Evolutionary conservation across 2,888 invertebrate genomes (phyloP).

Genomic region (Amphipoea oculea): DNA sequence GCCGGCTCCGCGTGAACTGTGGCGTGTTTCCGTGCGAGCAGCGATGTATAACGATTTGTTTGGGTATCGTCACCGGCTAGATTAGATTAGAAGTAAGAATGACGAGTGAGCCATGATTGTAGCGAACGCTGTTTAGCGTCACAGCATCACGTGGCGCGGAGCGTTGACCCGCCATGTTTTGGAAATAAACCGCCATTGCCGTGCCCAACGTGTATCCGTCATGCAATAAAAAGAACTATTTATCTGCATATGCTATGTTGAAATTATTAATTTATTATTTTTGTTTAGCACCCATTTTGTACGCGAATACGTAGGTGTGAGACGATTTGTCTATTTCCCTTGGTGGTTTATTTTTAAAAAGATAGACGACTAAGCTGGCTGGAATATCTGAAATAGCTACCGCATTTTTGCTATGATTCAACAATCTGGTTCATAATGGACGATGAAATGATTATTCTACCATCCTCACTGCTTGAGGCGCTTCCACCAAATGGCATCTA

Average conservation of each 20-base stretch:
- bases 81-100: constrained; percentile 78
- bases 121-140: constrained; percentile 77
- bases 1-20: constrained; percentile 20
- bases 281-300: constrained; percentile 73
- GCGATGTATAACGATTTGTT: constrained; percentile 71
- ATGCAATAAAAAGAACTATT: constrained; percentile 76
- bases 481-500: background rate
- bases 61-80: constrained; percentile 69
- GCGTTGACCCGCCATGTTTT: constrained; percentile 88
- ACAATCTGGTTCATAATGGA: constrained; percentile 33
- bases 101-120: constrained; percentile 76
- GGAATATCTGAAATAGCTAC: constrained; percentile 56
- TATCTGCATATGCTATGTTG: constrained; percentile 72
- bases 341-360: constrained; percentile 67
- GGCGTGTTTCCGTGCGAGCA: constrained; percentile 57
- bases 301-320: constrained; percentile 70
- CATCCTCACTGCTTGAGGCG: background rate
- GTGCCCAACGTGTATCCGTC: constrained; percentile 72
- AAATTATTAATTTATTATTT: constrained; percentile 74
- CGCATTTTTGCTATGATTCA: constrained; percentile 52
- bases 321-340: constrained; percentile 72
- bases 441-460: constrained; percentile 25
- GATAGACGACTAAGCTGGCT: constrained; percentile 37
- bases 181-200: constrained; percentile 80
- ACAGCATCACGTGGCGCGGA: constrained; percentile 84